These are phyloP conservation scores for Saimiri boliviensis DNA, from an alignment of 2,113 vertebrate species.

Conservation along the genomic window DNA sequence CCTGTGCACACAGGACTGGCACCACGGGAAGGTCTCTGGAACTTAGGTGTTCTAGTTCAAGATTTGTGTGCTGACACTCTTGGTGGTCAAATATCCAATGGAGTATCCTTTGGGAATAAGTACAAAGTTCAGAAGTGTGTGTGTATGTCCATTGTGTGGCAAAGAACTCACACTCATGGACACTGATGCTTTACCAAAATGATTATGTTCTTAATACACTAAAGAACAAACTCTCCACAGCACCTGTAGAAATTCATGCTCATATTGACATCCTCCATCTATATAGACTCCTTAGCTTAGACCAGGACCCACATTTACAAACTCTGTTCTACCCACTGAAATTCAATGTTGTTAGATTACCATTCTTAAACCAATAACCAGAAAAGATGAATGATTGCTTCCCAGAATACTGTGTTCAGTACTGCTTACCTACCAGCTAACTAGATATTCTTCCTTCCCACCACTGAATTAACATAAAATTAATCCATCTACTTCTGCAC, in stretches of 20 bases:
- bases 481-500: not conserved
- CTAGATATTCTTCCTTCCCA: not conserved
- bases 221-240: not conserved
- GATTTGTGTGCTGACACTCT: too few species aligned
- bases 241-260: not conserved
- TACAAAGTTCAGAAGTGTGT: not conserved
- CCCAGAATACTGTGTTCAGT: not conserved
- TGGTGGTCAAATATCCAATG: not conserved
- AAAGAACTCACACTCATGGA: not conserved
- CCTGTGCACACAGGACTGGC: not conserved
- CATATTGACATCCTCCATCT: not conserved
- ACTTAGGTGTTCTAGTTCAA: not conserved
- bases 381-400: not conserved
- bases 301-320: not conserved
- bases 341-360: not conserved
- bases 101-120: not conserved
- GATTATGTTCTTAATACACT: not conserved
- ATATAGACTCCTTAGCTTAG: not conserved
- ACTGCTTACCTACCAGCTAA: not conserved
- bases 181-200: not conserved
- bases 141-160: not conserved
- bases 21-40: not conserved
- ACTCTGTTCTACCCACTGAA: not conserved
- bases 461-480: conserved; percentile 6
- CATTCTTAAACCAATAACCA: not conserved